These are phyloP conservation scores for Psilanteris sp. DNA, from an alignment of 1,140 invertebrate genomes.

Conservation along the genomic window DNA sequence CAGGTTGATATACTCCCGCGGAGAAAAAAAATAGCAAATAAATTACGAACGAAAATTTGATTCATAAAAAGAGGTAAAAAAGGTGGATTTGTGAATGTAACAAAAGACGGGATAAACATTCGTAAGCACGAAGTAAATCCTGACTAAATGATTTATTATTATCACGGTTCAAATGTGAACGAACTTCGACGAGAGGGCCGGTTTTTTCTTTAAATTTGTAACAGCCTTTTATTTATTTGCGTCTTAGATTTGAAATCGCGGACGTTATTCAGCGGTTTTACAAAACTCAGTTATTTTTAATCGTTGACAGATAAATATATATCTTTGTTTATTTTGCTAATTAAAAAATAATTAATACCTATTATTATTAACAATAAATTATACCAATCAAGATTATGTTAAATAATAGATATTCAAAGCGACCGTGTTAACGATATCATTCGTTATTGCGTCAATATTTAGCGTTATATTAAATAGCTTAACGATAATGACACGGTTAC, in stretches of 20 bases:
- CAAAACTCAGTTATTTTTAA: conserved; percentile 12
- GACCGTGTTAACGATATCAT: too few relatives aligned
- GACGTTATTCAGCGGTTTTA: conserved; percentile 16
- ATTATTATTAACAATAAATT: too few relatives aligned
- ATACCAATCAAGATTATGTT: too few relatives aligned
- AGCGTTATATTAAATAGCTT: too few relatives aligned
- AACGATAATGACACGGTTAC: too few relatives aligned
- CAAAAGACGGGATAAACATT: conserved; percentile 53
- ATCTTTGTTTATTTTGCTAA: too few relatives aligned
- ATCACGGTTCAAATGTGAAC: conserved; percentile 56
- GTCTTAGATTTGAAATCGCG: conserved; percentile 1
- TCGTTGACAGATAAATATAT: too few relatives aligned
- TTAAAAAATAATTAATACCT: too few relatives aligned
- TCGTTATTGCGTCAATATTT: too few relatives aligned
- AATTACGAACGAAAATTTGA: conserved; percentile 50
- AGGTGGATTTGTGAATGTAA: conserved; percentile 32
- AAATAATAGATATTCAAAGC: too few relatives aligned
- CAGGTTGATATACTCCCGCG: conserved; percentile 54
- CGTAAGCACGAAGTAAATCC: conserved; percentile 21
- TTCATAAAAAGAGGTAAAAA: conserved; percentile 39
- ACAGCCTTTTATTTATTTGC: conserved; percentile 18
- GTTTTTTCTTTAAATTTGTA: conserved; percentile 29
- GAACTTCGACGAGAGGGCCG: conserved; percentile 20
- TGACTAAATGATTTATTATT: conserved; percentile 58
- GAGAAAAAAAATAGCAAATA: conserved; percentile 38